phyloP scores from a whole-genome alignment of 2,797 vertebrate genomes.

The Aulostomus chinensis region DNA sequence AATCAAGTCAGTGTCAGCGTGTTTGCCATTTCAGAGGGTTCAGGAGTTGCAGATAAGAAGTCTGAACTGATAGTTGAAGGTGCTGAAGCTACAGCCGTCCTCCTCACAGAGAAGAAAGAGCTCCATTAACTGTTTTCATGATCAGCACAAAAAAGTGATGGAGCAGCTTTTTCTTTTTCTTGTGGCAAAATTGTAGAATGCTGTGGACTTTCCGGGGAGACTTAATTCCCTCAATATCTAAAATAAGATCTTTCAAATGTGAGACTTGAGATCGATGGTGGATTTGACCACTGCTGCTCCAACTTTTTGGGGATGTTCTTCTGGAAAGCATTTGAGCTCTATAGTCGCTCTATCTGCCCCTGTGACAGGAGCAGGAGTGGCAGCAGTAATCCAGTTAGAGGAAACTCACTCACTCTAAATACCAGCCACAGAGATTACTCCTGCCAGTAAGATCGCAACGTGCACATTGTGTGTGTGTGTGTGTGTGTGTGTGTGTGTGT shows the following conservation, averaged over 20 bases:
- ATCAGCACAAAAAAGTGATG: conserved; percentile 39
- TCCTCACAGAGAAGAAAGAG: conserved; percentile 15
- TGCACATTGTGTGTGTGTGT: too few species aligned
- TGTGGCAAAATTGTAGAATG: conserved; percentile 9
- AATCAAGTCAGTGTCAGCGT: too few species aligned
- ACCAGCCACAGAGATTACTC: conserved; percentile 59
- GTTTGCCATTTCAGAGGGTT: too few species aligned
- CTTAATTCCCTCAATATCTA: conserved; percentile 27
- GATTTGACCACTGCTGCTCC: conserved; percentile 1
- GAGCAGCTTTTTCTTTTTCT: conserved; percentile 15
- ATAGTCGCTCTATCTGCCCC: conserved; percentile 42
- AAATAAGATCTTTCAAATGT: conserved; percentile 51
- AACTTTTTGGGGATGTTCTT: conserved; percentile 17
- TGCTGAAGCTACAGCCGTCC: neutral
- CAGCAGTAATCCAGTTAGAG: conserved; percentile 66
- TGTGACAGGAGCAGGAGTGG: conserved; percentile 48
- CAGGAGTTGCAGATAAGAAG: neutral
- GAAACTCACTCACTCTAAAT: conserved; percentile 57
- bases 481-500: too few species aligned
- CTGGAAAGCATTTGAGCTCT: conserved; percentile 18
- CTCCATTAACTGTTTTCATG: conserved; percentile 13
- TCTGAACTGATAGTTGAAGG: conserved; percentile 27
- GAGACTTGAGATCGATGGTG: conserved; percentile 24
- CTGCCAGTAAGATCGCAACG: conserved; percentile 56
- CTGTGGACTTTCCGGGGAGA: conserved; percentile 4